phyloP scores from a whole-genome alignment of 2,113 vertebrate genomes.

The Pseudopodoces humilis region DNA sequence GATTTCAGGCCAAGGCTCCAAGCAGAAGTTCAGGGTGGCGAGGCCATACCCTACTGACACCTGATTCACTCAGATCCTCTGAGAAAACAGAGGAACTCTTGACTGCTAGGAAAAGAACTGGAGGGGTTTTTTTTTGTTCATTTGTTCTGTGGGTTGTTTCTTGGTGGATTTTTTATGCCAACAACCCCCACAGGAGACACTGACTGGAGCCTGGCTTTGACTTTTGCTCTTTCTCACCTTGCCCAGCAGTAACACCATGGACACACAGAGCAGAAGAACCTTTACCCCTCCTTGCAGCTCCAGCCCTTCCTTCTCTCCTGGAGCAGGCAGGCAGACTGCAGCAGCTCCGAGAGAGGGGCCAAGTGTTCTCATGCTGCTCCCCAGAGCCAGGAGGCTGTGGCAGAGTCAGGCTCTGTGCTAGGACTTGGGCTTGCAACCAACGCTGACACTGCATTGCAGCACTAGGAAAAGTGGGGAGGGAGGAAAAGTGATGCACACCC shows the following conservation, averaged over 20 bases:
- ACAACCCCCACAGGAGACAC: background rate
- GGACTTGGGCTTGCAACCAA: constrained; percentile 55
- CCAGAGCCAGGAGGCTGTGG: constrained; percentile 44
- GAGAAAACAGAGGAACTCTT: background rate
- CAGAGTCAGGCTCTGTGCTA: constrained; percentile 20
- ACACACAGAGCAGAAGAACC: background rate
- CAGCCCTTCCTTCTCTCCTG: background rate
- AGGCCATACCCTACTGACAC: background rate
- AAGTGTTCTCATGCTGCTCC: constrained; percentile 27
- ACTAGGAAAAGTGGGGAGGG: constrained; percentile 16
- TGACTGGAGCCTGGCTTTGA: background rate
- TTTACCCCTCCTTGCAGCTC: background rate
- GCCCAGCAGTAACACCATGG: background rate
- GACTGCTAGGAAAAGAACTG: background rate
- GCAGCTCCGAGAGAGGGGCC: constrained; percentile 1
- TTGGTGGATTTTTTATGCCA: background rate
- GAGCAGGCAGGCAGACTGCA: constrained; percentile 39
- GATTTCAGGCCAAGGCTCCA: background rate
- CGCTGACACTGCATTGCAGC: constrained; percentile 65
- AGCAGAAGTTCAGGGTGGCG: background rate
- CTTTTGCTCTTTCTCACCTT: background rate
- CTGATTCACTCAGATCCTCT: background rate
- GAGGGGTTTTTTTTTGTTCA: background rate
- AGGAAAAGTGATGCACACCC: background rate
- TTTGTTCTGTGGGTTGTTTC: background rate